Percentiles rank a stretch among this genome's conserved stretches.
Evolutionary conservation across 2,888 invertebrate genomes (phyloP).

Genomic region (Megamerina dolium): DNA sequence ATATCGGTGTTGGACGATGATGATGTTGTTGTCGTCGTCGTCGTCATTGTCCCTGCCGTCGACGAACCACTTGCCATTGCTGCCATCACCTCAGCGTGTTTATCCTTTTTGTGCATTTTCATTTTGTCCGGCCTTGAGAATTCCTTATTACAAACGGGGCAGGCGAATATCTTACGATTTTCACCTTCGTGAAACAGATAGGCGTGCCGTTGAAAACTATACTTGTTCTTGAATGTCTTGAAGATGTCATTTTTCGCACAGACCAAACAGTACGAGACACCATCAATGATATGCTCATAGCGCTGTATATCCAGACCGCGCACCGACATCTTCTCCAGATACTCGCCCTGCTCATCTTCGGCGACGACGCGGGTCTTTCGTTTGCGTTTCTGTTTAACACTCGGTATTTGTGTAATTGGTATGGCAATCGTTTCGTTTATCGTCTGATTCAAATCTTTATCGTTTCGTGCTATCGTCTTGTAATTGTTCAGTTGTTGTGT

Average conservation of each 20-base stretch:
- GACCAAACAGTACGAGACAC: slow-evolving; percentile 43
- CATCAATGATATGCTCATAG: slow-evolving; percentile 45
- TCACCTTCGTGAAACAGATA: slow-evolving; percentile 46
- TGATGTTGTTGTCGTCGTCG: slow-evolving; percentile 24
- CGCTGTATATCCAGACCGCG: slow-evolving; percentile 46
- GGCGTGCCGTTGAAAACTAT: slow-evolving; percentile 45
- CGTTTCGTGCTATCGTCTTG: slow-evolving; percentile 24
- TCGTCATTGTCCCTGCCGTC: slow-evolving; percentile 19
- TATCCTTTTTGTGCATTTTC: slow-evolving; percentile 48
- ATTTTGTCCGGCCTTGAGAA: slow-evolving; percentile 46
- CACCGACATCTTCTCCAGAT: slow-evolving; percentile 47
- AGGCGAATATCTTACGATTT: slow-evolving; percentile 45
- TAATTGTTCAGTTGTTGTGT: slow-evolving; percentile 12
- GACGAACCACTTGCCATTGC: slow-evolving; percentile 12
- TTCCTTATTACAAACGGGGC: slow-evolving; percentile 45
- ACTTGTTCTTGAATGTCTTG: slow-evolving; percentile 46
- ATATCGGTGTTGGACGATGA: no score
- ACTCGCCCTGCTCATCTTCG: slow-evolving; percentile 45
- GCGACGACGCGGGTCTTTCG: slow-evolving; percentile 42
- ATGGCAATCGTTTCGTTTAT: slow-evolving; percentile 22
- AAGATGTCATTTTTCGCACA: slow-evolving; percentile 46
- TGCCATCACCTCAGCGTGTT: slow-evolving; percentile 33
- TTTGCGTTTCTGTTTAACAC: slow-evolving; percentile 41
- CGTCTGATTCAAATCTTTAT: slow-evolving; percentile 21
- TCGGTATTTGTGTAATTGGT: slow-evolving; percentile 9